A percentile compares a stretch with the other conserved stretches of the same genome.
Conservation (phyloP, 2,888 invertebrate species). For the Sussaba pulchella region DNA sequence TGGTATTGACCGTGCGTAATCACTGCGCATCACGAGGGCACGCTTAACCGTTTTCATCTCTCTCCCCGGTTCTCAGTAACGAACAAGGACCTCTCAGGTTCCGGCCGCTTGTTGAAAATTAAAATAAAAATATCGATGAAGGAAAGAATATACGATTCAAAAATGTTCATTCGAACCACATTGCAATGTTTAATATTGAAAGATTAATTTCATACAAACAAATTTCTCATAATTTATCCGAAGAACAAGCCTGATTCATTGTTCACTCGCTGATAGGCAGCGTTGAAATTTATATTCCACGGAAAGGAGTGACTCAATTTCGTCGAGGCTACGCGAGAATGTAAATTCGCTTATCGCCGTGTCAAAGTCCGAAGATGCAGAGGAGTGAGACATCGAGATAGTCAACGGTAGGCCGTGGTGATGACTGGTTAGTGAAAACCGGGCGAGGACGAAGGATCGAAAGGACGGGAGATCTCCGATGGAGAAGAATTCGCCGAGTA, state of each 20-base stretch:
- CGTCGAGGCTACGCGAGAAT: no score
- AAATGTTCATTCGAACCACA: not conserved
- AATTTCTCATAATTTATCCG: no score
- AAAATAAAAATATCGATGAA: not conserved
- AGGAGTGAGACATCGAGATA: slow-evolving; percentile 29
- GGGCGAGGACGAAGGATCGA: slow-evolving; percentile 57
- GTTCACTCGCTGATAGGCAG: no score
- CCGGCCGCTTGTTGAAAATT: not conserved
- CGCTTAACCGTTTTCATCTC: slow-evolving; percentile 14
- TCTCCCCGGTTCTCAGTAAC: not conserved
- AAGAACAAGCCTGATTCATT: no score
- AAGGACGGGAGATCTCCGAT: slow-evolving; percentile 66
- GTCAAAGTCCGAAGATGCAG: no score
- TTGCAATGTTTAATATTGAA: no score
- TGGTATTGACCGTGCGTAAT: slow-evolving; percentile 49
- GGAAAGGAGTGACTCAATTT: no score
- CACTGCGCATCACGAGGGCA: slow-evolving; percentile 35
- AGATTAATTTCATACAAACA: no score
- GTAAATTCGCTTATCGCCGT: no score
- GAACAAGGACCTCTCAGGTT: not conserved
- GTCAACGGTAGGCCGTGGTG: slow-evolving; percentile 48
- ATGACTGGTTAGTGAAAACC: slow-evolving; percentile 60
- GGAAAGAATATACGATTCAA: not conserved
- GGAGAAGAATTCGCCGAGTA: slow-evolving; percentile 83
- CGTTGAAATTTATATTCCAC: no score